Conservation (phyloP, 2,797 vertebrate genomes). For the Ciconia nigra region DNA sequence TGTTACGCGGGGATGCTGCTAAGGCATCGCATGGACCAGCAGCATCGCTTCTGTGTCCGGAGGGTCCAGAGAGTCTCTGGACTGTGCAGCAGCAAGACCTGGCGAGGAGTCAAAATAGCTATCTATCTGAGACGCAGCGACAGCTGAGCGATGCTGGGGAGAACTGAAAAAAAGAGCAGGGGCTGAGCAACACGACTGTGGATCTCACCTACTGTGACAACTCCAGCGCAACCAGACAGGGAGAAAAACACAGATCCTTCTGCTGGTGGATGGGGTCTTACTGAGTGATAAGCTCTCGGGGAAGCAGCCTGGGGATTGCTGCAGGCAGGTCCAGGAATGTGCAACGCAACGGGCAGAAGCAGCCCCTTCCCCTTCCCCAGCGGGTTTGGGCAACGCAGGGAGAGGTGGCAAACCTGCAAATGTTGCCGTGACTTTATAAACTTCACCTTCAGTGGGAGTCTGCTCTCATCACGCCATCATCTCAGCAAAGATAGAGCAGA, state of each 20-base stretch:
- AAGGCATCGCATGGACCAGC: not conserved
- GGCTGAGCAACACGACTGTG: rapidly evolving
- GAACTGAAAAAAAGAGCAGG: not conserved
- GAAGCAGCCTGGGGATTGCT: not conserved
- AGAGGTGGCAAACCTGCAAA: not conserved
- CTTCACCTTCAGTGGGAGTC: not conserved
- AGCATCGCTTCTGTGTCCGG: not conserved
- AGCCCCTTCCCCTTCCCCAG: not conserved
- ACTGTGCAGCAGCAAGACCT: not conserved
- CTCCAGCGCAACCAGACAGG: not conserved
- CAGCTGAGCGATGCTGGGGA: not conserved
- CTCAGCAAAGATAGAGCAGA: not conserved
- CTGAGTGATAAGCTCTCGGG: not conserved
- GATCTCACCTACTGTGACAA: not conserved
- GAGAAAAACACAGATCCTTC: not conserved
- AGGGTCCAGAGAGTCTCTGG: not conserved
- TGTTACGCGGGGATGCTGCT: not conserved
- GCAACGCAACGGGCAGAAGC: not conserved
- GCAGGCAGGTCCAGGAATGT: not conserved
- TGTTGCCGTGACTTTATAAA: not conserved
- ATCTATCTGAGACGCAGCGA: not conserved
- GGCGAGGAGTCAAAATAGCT: not conserved
- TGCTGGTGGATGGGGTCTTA: not conserved
- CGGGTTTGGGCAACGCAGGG: rapidly evolving
- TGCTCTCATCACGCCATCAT: not conserved